These are phyloP conservation scores for Eulemur rubriventer DNA, from an alignment of 2,797 vertebrate species.

Conservation along the genomic window DNA sequence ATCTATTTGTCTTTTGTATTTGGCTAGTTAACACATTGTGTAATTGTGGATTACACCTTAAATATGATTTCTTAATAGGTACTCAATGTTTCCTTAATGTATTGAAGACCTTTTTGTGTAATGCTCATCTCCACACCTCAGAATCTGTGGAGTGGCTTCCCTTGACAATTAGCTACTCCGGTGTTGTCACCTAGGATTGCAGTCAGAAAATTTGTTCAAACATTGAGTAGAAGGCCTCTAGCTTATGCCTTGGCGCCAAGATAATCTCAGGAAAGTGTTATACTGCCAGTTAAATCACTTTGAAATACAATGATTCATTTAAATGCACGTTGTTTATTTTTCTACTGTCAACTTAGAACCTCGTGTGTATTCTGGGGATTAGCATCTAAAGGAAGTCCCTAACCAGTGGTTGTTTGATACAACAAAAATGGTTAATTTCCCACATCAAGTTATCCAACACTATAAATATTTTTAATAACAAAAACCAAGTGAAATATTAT, in stretches of 20 bases:
- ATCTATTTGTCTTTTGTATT: neutral
- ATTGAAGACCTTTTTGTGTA: neutral
- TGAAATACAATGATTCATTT: neutral
- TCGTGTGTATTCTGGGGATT: neutral
- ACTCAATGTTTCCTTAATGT: neutral
- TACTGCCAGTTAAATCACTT: neutral
- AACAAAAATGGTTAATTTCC: neutral
- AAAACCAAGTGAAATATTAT: neutral
- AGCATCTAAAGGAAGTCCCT: neutral
- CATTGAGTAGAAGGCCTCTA: neutral
- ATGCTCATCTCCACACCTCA: neutral
- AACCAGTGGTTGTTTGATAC: neutral
- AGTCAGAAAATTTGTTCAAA: neutral
- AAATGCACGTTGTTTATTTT: neutral
- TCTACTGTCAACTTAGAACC: neutral
- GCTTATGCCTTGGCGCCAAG: neutral
- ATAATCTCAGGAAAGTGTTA: neutral
- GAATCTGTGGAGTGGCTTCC: neutral
- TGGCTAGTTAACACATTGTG: neutral
- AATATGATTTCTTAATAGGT: neutral
- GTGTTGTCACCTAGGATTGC: neutral
- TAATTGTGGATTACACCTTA: neutral
- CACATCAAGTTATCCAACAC: neutral
- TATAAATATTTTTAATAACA: neutral
- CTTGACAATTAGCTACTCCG: neutral